Base-by-base conservation (phyloP, 2,888 invertebrate genomes). In the Ectemnius cavifrons region DNA sequence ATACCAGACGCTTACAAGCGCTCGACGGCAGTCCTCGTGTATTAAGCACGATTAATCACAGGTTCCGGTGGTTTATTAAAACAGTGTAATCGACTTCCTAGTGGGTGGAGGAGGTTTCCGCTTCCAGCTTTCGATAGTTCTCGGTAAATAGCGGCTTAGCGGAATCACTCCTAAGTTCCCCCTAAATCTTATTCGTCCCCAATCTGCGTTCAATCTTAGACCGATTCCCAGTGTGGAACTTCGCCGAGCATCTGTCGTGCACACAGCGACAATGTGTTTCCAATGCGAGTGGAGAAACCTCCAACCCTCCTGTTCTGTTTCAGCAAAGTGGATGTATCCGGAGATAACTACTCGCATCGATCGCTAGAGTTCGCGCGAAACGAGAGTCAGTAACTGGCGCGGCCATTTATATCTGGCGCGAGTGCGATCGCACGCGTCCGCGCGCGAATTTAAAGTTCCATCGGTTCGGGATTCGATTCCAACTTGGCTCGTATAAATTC, bases 401-500 rank as follows among this genome's bases (percentile, higher is more conserved):
- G 70, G 56, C 69, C 82, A 73, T 82, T 82, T 82, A 77, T 82
- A 80, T 68, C 67, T 59, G 45, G 57, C 73, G 23, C 23, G 23
- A 23, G 23, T 23, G 23, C 23, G 23, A 23, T 1, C 2, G 20
- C 20, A 2, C 20, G 23, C 23, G 23, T 0, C 2, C 23, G 67
- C 37, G 52, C 49, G 58, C 57, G 72, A 82, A 80, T 82, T 82
- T 82, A 82, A 82, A 82, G 65, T 80, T 80, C 75, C 63, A 77
- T 75, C 59, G 68, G 71, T 78, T 78, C 71, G 68, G 73, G 75
- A 82, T 82, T 82, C 82, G 82, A 82, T 82, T 82, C 74, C 82
- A 82, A 82, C 78, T 82, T 81, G 67, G 77, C 75, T 75, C 77
- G 73, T 82, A 82, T 82, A 82, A 82, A 82, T 82, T 72, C 75